Percentiles rank a stretch among this genome's conserved stretches.
Evolutionary conservation across 2,888 invertebrate genomes (phyloP).

Genomic region (Glaucopsyche alexis): DNA sequence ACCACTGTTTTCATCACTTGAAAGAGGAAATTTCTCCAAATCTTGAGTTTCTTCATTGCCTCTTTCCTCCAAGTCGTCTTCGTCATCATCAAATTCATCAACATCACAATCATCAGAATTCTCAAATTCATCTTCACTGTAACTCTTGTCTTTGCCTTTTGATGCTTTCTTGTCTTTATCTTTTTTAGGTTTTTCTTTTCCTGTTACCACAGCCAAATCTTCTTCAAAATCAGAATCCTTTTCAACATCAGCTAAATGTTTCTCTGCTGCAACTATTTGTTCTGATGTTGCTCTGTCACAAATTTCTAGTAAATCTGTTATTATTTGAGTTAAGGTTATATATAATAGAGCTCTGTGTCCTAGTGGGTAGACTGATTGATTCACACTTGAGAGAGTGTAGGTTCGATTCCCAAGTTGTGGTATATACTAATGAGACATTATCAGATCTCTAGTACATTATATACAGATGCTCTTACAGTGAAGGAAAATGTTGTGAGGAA

Average conservation of each 20-base stretch:
- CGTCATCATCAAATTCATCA: conserved; percentile 38
- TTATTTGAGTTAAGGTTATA: conserved; percentile 23
- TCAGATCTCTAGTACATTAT: too few relatives aligned
- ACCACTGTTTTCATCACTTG: conserved; percentile 37
- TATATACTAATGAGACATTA: too few relatives aligned
- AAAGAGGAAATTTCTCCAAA: conserved; percentile 30
- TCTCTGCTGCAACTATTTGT: conserved; percentile 80
- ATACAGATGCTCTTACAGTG: too few relatives aligned
- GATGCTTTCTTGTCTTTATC: conserved; percentile 38
- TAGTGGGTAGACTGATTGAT: too few relatives aligned
- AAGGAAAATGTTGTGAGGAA: too few relatives aligned
- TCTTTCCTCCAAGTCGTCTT: conserved; percentile 40
- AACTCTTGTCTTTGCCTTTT: conserved; percentile 33
- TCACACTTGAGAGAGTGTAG: too few relatives aligned
- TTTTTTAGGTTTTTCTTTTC: conserved; percentile 55
- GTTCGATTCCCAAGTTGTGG: too few relatives aligned
- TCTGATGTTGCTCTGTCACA: conserved; percentile 85
- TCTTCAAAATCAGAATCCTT: conserved; percentile 82
- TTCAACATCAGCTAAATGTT: conserved; percentile 80
- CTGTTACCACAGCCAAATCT: conserved; percentile 80
- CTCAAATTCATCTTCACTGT: conserved; percentile 39
- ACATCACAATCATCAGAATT: conserved; percentile 36
- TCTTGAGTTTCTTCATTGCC: conserved; percentile 35
- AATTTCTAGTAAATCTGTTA: conserved; percentile 85
- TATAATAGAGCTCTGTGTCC: too few relatives aligned